Evolutionary conservation across 2,888 invertebrate species (phyloP), one percentile per base, ranked within the genome.

Genomic region (Lasius fuliginosus): DNA sequence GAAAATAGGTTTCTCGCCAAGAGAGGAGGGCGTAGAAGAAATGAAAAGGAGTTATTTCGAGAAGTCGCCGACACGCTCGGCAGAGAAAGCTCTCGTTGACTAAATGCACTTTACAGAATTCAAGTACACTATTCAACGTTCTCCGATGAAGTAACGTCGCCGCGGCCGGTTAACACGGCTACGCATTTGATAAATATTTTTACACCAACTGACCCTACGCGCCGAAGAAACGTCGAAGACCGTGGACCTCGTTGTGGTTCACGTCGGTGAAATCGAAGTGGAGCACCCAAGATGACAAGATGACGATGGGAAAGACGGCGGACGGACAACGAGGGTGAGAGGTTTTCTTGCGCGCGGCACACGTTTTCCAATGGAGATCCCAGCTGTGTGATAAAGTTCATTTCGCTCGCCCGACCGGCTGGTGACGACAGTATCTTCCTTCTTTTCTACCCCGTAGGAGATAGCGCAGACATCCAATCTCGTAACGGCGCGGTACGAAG

Each of bases 341-440:
- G 89, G 86, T 89, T 90, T 89, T 79, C 85, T 87, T 86, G 87
- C 88, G 86, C 90, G 85, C 83, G 75, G 84, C 86, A 85, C 89
- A 87, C 90, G 90, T 90, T 90, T 90, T 85, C 91, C 90, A 90
- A 92, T 90, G 91, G 90, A 92, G 92, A 92, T 92, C 90, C 91
- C 92, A 92, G 91, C 90, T 91, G 92, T 76, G 92, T 85, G 92
- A 92, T 92, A 92, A 92, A 91, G 90, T 92, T 92, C 91, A 92
- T 91, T 91, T 90, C 88, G 88, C 86, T 86, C 77, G 85, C 85
- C 85, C 86, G 86, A 84, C 87, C 92, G 88, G 88, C 88, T 91
- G 91, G 83, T 87, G 86, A 87, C 89, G 90, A 90, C 90, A 87
- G 89, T 92, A 88, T 89, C 91, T 89, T 83, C 85, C 71, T 75